Base-by-base conservation (phyloP, 1,140 invertebrate species). In the Megalonaias nervosa region DNA sequence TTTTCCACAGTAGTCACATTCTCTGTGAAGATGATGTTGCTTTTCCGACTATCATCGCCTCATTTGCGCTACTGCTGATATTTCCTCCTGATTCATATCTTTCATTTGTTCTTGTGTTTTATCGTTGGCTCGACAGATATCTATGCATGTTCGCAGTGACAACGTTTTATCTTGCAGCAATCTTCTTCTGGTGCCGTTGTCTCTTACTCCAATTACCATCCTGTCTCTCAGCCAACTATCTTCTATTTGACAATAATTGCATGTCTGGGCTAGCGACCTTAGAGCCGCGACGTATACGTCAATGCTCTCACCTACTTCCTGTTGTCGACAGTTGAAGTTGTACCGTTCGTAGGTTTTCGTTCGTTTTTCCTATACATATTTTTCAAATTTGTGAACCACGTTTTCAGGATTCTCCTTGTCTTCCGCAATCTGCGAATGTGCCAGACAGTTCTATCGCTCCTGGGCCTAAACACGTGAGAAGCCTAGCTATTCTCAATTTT, bases 81-180 rank as follows among this genome's bases (percentile, higher is more conserved):
- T n/a, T 60, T 60, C 59, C n/a, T 60, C 59, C n/a, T 60, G 59
- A 60, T 60, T 60, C 14, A 60, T 60, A 14, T 15, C 14, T 60
- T 60, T 60, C 59, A 60, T 60, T n/a, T 60, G 59, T 60, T 15
- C n/a, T n/a, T 60, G 14, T 60, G 59, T 60, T 60, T 60, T 60
- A 14, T 60, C 59, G n/a, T 60, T 60, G 59, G 59, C 59, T 60
- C 59, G 14, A 60, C 59, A 60, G 14, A 60, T 60, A n/a, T 60
- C 59, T 60, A 60, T 60, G 59, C 59, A 60, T 60, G 14, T 60
- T 15, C 59, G 14, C 14, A 60, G 59, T 15, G 14, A 14, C 59
- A 60, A n/a, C n/a, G 14, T 60, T n/a, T 60, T 60, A 14, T 60
- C 59, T n/a, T 60, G 59, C 59, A 60, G 59, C 14, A 60, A n/a